Evolutionary conservation across 2,888 invertebrate genomes (phyloP).

Genomic region (Acrobasis suavella): DNA sequence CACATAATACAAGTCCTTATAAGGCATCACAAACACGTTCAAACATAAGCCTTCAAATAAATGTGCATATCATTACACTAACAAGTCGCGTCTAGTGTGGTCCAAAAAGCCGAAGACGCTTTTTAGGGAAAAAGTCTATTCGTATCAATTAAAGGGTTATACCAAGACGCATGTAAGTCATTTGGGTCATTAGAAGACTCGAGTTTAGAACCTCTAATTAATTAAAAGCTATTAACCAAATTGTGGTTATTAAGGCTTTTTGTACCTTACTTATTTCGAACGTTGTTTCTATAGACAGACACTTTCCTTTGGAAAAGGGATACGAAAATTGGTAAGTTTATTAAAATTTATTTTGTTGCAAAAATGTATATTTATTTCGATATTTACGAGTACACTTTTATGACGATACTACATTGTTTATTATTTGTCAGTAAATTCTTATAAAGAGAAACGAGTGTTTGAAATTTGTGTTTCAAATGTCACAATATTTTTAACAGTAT

Average conservation of each 20-base stretch:
- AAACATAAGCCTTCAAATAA: constrained; percentile 67
- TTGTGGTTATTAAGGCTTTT: constrained; percentile 55
- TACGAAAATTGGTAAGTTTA: background rate
- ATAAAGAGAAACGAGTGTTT: too few species aligned
- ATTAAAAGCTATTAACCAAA: constrained; percentile 69
- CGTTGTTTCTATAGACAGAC: background rate
- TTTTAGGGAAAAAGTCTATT: constrained; percentile 54
- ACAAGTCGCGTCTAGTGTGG: constrained; percentile 69
- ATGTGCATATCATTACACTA: constrained; percentile 79
- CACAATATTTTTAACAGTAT: too few species aligned
- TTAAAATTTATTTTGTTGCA: background rate
- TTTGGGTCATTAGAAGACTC: constrained; percentile 67
- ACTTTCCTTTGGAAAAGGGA: background rate
- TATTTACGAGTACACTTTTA: too few species aligned
- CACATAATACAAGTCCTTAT: constrained; percentile 25
- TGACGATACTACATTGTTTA: too few species aligned
- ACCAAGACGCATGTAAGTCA: constrained; percentile 57
- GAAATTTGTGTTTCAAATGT: too few species aligned
- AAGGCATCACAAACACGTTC: constrained; percentile 39
- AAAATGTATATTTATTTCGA: too few species aligned
- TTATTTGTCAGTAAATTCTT: too few species aligned
- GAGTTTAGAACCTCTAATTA: constrained; percentile 68
- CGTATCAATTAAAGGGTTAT: constrained; percentile 68
- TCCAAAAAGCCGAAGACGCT: constrained; percentile 54
- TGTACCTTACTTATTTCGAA: constrained; percentile 18